Conservation (phyloP, 2,113 vertebrate species). For the Daboia siamensis region DNA sequence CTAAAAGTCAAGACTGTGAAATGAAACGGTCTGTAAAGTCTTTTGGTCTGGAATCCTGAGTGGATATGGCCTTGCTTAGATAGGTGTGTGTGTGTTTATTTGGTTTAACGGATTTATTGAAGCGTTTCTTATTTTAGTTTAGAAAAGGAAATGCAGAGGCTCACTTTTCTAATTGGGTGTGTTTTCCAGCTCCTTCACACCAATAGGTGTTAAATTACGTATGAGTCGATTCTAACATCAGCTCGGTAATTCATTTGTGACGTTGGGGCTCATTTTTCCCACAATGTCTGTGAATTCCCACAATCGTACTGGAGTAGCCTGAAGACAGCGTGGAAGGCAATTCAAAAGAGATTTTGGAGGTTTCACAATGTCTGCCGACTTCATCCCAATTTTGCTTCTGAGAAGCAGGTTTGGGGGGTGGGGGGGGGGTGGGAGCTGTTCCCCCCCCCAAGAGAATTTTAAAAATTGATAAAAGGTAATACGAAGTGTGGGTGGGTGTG, state of each 20-base stretch:
- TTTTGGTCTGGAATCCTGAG: not conserved
- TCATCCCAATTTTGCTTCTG: not conserved
- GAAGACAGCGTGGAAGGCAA: not conserved
- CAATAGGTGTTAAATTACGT: not conserved
- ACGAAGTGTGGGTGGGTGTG: not conserved
- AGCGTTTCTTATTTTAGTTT: not conserved
- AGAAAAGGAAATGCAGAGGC: not conserved
- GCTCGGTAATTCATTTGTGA: not conserved
- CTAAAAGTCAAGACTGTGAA: not conserved
- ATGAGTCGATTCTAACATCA: not conserved
- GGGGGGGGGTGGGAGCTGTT: not conserved
- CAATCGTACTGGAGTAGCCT: not conserved
- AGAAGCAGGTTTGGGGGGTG: not conserved
- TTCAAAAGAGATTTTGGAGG: not conserved
- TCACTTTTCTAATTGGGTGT: not conserved
- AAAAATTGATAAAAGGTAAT: not conserved
- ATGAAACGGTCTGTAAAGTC: not conserved
- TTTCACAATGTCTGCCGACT: not conserved
- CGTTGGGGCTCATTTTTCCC: not conserved
- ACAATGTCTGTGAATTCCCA: not conserved
- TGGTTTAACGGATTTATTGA: not conserved
- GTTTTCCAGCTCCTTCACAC: not conserved
- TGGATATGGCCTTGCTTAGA: not conserved
- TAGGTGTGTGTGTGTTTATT: not conserved
- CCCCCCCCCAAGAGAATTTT: not conserved